These are phyloP conservation scores for Lydus trimaculatus DNA, from an alignment of 2,888 invertebrate species.

Conservation along the genomic window DNA sequence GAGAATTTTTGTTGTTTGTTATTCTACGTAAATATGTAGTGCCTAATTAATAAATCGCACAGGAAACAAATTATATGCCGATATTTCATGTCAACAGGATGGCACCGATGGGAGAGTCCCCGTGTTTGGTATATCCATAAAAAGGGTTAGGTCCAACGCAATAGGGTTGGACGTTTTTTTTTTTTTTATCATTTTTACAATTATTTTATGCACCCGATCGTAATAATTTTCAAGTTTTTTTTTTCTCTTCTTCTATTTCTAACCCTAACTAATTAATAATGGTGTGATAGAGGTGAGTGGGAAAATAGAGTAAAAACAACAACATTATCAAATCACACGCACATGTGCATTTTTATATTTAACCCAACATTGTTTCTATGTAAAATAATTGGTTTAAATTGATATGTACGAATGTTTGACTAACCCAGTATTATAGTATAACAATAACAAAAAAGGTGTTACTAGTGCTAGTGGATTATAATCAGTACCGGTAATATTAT, in stretches of 20 bases:
- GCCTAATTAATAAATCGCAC: constrained; percentile 59
- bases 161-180: constrained; percentile 28
- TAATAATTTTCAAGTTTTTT: constrained; percentile 6
- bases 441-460: constrained; percentile 13
- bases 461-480: constrained; percentile 53
- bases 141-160: constrained; percentile 49
- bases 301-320: background rate
- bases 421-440: constrained; percentile 49
- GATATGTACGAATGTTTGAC: constrained; percentile 11
- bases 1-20: background rate
- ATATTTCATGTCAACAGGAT: constrained; percentile 55
- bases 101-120: constrained; percentile 49
- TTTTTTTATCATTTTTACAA: background rate
- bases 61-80: constrained; percentile 52
- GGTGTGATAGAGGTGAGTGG: constrained; percentile 1
- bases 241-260: background rate
- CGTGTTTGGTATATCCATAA: constrained; percentile 21
- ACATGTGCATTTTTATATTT: constrained; percentile 44
- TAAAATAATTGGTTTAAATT: constrained; percentile 1
- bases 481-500: constrained; percentile 54
- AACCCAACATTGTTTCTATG: background rate
- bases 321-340: constrained; percentile 48
- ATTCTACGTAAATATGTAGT: too few species aligned
- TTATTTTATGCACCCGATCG: constrained; percentile 9
- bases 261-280: constrained; percentile 9